These are phyloP conservation scores for Lepidurus packardi DNA, from an alignment of 1,140 invertebrate genomes.

Conservation along the genomic window DNA sequence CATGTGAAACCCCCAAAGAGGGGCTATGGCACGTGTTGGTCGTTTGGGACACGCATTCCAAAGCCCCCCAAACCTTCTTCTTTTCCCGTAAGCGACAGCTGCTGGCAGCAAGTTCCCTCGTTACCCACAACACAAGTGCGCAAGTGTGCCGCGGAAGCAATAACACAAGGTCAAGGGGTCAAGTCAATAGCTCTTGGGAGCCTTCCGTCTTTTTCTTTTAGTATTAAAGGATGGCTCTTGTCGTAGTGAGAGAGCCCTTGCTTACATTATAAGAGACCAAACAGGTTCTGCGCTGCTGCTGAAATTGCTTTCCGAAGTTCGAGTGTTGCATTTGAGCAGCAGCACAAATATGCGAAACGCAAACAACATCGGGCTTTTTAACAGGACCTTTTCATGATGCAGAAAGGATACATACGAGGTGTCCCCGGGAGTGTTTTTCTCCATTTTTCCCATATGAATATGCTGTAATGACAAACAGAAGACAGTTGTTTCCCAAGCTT, in stretches of 20 bases:
- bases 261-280: background rate
- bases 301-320: background rate
- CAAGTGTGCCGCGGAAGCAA: background rate
- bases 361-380: background rate
- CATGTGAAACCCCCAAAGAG: background rate
- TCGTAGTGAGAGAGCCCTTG: background rate
- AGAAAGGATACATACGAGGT: background rate
- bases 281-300: background rate
- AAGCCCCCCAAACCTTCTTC: background rate
- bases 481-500: background rate
- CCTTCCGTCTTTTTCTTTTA: background rate
- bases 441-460: background rate
- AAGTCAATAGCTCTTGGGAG: background rate
- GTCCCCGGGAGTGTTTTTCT: background rate
- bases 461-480: background rate
- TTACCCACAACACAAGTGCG: constrained; percentile 9
- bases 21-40: background rate
- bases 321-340: background rate
- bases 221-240: background rate
- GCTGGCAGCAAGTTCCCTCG: background rate
- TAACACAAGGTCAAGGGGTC: background rate
- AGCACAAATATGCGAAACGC: background rate
- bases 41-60: background rate
- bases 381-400: background rate
- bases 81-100: background rate